Evolutionary conservation across 2,113 vertebrate species (phyloP).

Genomic region (Collichthys lucidus): DNA sequence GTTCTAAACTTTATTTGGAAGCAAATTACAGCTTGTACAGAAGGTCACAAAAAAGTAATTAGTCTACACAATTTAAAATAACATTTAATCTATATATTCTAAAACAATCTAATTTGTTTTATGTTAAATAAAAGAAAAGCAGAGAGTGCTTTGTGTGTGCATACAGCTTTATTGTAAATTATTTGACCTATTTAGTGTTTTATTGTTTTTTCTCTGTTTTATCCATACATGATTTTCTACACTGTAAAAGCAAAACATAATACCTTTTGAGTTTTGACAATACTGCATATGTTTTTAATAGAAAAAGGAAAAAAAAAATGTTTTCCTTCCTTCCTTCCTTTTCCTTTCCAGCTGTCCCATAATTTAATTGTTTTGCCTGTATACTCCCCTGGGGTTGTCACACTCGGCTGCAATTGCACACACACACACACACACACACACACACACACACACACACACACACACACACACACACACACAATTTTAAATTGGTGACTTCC

Average conservation of each 20-base stretch:
- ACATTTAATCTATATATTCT: background rate
- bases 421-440: background rate
- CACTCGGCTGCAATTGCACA: background rate
- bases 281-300: background rate
- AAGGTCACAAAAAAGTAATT: background rate
- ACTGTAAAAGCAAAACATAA: background rate
- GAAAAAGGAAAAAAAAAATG: background rate
- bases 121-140: background rate
- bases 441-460: background rate
- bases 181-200: too few species aligned
- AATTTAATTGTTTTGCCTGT: slow-evolving; percentile 30
- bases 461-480: background rate
- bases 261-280: background rate
- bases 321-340: background rate
- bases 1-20: background rate
- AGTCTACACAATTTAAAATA: background rate
- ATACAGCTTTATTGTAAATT: background rate
- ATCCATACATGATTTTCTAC: background rate
- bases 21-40: background rate
- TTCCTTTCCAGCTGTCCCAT: background rate
- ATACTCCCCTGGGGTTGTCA: slow-evolving; percentile 7
- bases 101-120: background rate
- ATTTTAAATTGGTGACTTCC: slow-evolving; percentile 23
- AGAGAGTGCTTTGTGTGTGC: background rate
- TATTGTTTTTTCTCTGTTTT: background rate